Conservation (phyloP, 2,113 vertebrate genomes). For the Daboia siamensis region DNA sequence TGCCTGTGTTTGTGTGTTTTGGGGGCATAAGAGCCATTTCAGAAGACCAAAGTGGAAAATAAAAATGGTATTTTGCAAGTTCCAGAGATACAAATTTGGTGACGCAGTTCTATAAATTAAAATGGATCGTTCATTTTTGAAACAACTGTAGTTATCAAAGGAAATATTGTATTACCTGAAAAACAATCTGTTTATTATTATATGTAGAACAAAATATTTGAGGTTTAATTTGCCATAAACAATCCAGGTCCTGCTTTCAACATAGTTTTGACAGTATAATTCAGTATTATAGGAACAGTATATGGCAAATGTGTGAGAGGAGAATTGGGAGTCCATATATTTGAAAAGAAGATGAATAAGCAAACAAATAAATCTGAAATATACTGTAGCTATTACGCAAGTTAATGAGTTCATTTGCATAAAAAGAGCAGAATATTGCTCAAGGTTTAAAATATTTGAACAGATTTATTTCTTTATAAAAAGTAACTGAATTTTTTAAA, state of each 20-base stretch:
- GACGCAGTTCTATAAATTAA: not conserved
- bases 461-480: not conserved
- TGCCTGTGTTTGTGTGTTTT: conserved; percentile 26
- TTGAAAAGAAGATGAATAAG: not conserved
- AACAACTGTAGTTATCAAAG: conserved; percentile 7
- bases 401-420: not conserved
- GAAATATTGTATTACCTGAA: not conserved
- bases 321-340: not conserved
- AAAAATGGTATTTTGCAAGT: rapidly evolving
- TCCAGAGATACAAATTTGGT: not conserved
- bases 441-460: not conserved
- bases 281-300: not conserved
- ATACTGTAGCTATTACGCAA: not conserved
- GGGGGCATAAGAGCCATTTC: conserved; percentile 40
- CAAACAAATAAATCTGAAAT: not conserved
- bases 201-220: not conserved
- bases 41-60: conserved; percentile 2
- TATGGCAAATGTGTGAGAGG: not conserved
- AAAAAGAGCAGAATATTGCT: not conserved
- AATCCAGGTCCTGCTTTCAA: not conserved
- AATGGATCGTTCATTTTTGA: not conserved
- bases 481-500: not conserved
- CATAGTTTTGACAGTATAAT: not conserved
- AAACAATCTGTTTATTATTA: not conserved
- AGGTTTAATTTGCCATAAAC: not conserved